Base-by-base conservation (phyloP, 2,797 vertebrate genomes). In the Chiloscyllium punctatum region DNA sequence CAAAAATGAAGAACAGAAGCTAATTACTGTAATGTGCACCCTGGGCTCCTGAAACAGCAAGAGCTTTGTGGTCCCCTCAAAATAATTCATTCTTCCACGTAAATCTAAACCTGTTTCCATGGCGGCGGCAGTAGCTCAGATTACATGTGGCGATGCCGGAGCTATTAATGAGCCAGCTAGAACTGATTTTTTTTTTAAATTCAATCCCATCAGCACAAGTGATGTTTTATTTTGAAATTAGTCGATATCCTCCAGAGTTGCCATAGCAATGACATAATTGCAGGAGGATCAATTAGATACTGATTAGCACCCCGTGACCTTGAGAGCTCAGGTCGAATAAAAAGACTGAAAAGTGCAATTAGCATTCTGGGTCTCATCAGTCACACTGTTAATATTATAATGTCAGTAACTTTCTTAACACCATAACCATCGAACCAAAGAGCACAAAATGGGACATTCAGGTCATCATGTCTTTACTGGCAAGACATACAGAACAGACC, bases 81-180 rank as follows among this genome's bases (percentile, higher is more conserved):
- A 82, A 82, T 82, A 91, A 91, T 90, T 90, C 33, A 62, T 91
- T 66, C 62, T 15, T 33, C 66, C 57, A 91, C 57, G n/a, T 66
- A 33, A 42, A 37, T 91, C 62, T 66, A 66, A 91, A 91, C 66
- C 13, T 66, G 88, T 91, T 62, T 91, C 88, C 88, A 91, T 91
- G 88, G 88, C 66, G 88, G 66, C 30, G 66, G 88, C 33, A 66
- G 33, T 18, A 91, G 88, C 57, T 66, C 16, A 66, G 33, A 37
- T n/a, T 62, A n/a, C 88, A 37, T 82, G 77, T 91, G 7, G 1
- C 23, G 88, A 33, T 62, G n/a, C 21, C 16, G 16, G n/a, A 66
- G 88, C 57, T 91, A 66, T 66, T 91, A 66, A 91, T 91, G 88
- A 91, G 57, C 5, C 57, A 51, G 33, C 21, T 91, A 16, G 62